Evolutionary conservation across 2,797 vertebrate genomes (phyloP).

Genomic region (Dipus sagitta): DNA sequence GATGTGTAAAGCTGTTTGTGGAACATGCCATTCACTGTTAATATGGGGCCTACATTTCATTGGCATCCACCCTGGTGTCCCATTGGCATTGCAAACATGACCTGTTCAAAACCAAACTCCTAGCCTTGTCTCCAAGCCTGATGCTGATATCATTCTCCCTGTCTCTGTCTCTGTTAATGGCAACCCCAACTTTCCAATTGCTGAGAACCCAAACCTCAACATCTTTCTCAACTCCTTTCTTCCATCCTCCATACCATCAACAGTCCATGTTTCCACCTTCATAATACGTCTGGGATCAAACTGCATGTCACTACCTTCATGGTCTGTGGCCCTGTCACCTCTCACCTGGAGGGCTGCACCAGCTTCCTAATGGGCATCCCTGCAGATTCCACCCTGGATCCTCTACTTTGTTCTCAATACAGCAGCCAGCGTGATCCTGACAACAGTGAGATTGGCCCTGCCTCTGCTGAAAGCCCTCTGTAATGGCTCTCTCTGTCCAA

Average conservation of each 20-base stretch:
- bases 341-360: neutral
- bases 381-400: neutral
- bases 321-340: neutral
- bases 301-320: neutral
- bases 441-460: neutral
- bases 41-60: neutral
- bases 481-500: neutral
- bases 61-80: neutral
- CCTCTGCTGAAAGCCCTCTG: neutral
- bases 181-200: neutral
- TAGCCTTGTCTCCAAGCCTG: neutral
- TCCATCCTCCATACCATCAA: neutral
- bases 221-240: constrained; percentile 19
- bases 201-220: neutral
- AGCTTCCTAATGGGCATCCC: neutral
- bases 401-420: neutral
- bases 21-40: neutral
- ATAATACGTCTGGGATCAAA: constrained; percentile 31
- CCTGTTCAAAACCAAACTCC: constrained; percentile 23
- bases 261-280: neutral
- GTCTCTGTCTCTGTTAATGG: neutral
- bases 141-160: neutral
- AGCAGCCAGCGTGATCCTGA: neutral
- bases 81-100: constrained; percentile 9
- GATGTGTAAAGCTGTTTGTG: neutral